Evolutionary conservation across 2,888 invertebrate genomes (phyloP), one percentile per base, ranked within the genome.

Genomic region (Dromius quadrimaculatus): DNA sequence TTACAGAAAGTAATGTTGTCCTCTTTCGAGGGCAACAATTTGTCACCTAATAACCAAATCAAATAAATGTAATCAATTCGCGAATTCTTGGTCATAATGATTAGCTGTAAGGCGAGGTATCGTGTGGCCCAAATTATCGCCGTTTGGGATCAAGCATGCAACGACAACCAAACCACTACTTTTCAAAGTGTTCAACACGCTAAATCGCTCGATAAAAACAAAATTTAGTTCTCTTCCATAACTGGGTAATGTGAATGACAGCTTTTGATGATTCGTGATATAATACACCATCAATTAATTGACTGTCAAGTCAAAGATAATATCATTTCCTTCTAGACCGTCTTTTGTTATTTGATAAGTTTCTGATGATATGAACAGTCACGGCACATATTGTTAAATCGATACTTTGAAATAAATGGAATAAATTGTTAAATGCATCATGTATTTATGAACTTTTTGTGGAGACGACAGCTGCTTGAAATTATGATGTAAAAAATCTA

Each of bases 271-370:
- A 23, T 54, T 54, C 50, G 50, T 54, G 50, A 54, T 32, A 19
- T 47, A 47, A 20, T 41, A 23, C 41, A 13, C 41, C 47, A 68
- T 59, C 68, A 68, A 68, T 68, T 68, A 68, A 68, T 68, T 68
- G 45, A 32, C 57, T 68, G 68, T 68, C 68, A 68, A 59, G 41
- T 15, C 15, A 59, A 43, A 68, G 68, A 68, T 68, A 68, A 59
- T 45, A 43, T 59, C 59, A 68, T 68, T 68, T 68, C 68, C 68
- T 45, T 57, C 28, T 59, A 66, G 41, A 43, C 66, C 8, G 47
- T 28, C 47, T 66, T 54, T 66, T 38, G 22, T 54, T 36, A 38
- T 54, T 66, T 68, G 57, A 68, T 59, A 66, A 66, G 38, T 36
- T 20, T 41, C 38, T 41, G 50, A 66, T 66, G 41, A 66, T 57